A percentile compares a stretch with the other conserved stretches of the same genome.
Evolutionary conservation across 2,888 invertebrate genomes (phyloP).

Genomic region (Anoplius nigerrimus): DNA sequence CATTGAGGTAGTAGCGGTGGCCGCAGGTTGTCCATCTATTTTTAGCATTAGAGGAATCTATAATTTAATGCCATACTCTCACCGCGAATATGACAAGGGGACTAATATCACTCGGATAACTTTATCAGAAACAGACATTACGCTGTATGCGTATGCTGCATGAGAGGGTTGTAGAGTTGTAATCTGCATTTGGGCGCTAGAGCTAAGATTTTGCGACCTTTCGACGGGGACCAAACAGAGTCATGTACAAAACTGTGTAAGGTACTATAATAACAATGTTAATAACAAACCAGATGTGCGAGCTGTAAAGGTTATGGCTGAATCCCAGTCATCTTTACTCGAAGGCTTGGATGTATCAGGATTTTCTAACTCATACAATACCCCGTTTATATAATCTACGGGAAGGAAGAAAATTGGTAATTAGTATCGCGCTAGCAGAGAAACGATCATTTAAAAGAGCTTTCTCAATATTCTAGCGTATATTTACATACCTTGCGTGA

Average conservation of each 20-base stretch:
- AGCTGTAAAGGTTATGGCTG: conserved; percentile 93
- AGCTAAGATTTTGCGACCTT: no score
- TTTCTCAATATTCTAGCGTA: neutral
- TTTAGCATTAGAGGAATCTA: conserved; percentile 55
- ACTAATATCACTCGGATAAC: neutral
- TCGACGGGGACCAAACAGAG: no score
- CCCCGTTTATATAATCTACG: conserved; percentile 90
- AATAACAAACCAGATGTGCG: conserved; percentile 82
- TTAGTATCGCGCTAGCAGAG: neutral
- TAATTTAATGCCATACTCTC: neutral
- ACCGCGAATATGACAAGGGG: neutral
- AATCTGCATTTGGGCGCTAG: no score
- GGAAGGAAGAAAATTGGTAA: conserved; percentile 23
- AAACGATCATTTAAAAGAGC: conserved; percentile 19
- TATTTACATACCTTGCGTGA: conserved; percentile 84
- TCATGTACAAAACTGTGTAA: no score
- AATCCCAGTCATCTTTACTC: conserved; percentile 86
- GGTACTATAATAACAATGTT: no score
- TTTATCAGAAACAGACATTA: neutral
- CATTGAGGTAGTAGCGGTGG: conserved; percentile 54
- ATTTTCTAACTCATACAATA: conserved; percentile 82
- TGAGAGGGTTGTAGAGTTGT: no score
- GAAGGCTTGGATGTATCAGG: conserved; percentile 78
- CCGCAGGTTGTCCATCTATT: conserved; percentile 47
- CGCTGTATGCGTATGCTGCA: neutral